Base-by-base conservation (phyloP, 2,113 vertebrate species). In the Prietella phreatophila region DNA sequence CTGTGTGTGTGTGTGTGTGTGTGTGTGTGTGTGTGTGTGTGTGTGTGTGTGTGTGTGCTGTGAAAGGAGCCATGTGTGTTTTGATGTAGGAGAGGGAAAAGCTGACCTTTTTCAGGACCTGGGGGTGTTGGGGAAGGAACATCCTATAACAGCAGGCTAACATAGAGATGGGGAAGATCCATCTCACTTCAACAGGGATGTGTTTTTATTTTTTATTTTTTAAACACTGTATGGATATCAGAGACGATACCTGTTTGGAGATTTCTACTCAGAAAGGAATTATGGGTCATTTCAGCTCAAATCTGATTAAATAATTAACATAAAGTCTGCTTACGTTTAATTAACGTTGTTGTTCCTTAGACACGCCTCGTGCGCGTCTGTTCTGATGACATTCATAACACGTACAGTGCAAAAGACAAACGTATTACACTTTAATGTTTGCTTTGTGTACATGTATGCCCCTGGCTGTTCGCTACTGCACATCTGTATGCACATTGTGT, bases 31-130 rank as follows among this genome's bases (percentile, higher is more conserved):
- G n/a, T n/a, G n/a, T n/a, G n/a, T n/a, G n/a, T n/a, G n/a, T n/a
- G n/a, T n/a, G n/a, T n/a, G n/a, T n/a, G 4, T 11, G 22, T 27
- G 76, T n/a, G 47, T 58, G 83, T 87, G 87, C 92, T 90, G 90
- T 55, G 85, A 81, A 85, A 33, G 22, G 79, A 85, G 75, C 27
- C 84, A 47, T 88, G 67, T 83, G 55, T 83, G 76, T 89, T 69
- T 88, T 71, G 55, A 79, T 82, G 87, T 85, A 60, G 69, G 61
- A 65, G 87, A 79, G 14, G 20, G 50, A 86, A 80, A 17, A n/a
- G 56, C 80, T 39, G 56, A 63, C 27, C 61, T 25, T 86, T 86
- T 89, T 85, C 50, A 80, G 84, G 47, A 83, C 73, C 42, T 30
- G 20, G 47, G 42, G 36, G 58, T 47, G 42, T 0, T 6, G 79